These are phyloP conservation scores for Gallirallus australis DNA, from an alignment of 2,797 vertebrate species.

Conservation along the genomic window DNA sequence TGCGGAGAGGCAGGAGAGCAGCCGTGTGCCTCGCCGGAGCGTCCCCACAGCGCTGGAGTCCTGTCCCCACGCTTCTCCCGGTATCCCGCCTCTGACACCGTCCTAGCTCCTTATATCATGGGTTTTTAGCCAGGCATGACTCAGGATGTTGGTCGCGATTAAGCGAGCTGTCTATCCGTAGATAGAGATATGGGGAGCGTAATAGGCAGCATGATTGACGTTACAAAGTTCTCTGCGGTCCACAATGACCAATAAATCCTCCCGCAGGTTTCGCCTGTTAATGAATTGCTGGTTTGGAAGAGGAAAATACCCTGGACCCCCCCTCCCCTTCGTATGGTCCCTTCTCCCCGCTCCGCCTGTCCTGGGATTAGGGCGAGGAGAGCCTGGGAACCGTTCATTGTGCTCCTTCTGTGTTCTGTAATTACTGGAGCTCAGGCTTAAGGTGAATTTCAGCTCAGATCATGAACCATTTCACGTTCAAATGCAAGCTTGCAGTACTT, in stretches of 20 bases:
- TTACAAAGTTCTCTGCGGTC: slow-evolving; percentile 41
- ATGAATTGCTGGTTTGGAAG: slow-evolving; percentile 44
- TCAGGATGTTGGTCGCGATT: background rate
- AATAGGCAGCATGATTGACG: slow-evolving; percentile 32
- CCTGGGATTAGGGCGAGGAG: background rate
- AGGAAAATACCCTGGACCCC: background rate
- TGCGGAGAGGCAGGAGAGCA: background rate
- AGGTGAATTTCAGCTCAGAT: slow-evolving; percentile 72
- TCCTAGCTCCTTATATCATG: background rate
- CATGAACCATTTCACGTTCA: slow-evolving; percentile 83
- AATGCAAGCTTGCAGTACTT: slow-evolving; percentile 86
- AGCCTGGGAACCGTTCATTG: background rate
- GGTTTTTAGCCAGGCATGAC: background rate
- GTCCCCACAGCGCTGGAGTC: background rate
- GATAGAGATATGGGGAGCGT: slow-evolving; percentile 21
- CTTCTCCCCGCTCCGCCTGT: background rate
- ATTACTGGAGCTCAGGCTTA: slow-evolving; percentile 60
- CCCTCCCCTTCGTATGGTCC: background rate
- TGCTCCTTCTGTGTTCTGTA: slow-evolving; percentile 39
- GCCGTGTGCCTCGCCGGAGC: background rate
- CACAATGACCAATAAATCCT: slow-evolving; percentile 55
- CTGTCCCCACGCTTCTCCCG: background rate
- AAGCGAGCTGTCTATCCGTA: slow-evolving; percentile 8
- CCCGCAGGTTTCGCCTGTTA: background rate
- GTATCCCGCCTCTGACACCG: background rate